Evolutionary conservation across 2,888 invertebrate genomes (phyloP), one percentile per base, ranked within the genome.

Genomic region (Platycnemis pennipes): DNA sequence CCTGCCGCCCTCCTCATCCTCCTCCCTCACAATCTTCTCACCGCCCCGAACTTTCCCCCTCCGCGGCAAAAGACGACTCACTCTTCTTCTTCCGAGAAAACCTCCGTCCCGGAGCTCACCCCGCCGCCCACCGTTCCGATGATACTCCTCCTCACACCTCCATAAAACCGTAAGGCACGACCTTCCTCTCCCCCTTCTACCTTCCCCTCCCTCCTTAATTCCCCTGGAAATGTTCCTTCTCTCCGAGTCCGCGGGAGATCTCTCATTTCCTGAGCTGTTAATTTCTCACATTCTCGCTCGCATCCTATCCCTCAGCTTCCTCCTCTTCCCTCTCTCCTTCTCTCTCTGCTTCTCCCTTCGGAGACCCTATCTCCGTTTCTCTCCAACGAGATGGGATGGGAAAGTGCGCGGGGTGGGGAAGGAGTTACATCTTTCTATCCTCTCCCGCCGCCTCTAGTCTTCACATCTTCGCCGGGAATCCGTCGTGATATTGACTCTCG

Each of bases 191-290:
- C 63, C 63, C 56, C 56, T 22, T 63, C 89, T 56, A 42, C 26
- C 45, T 37, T 22, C n/a, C 87, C 8, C n/a, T n/a, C 89, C 13
- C 44, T 91, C 63, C 69, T 69, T 91, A 91, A 91, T 91, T 91
- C 91, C 91, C 91, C 69, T 63, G 91, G 91, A 91, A 91, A 91
- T 91, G 91, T 91, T 91, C 91, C 91, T 91, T 44, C 44, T 44
- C 44, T 56, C 69, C 91, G n/a, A 63, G 63, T 91, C 91, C 91
- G 69, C 91, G 91, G 91, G 63, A 91, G 91, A 91, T 91, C 91
- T 91, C 91, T 91, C 91, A 91, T 91, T 91, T 91, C 91, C 91
- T 91, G 91, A 91, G 91, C 91, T 91, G 91, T 91, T 91, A 91
- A 91, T 91, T 91, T 91, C 91, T 69, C 91, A 91, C 91, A 91